Evolutionary conservation across 2,113 vertebrate species (phyloP).

Genomic region (Pseudorasbora parva): DNA sequence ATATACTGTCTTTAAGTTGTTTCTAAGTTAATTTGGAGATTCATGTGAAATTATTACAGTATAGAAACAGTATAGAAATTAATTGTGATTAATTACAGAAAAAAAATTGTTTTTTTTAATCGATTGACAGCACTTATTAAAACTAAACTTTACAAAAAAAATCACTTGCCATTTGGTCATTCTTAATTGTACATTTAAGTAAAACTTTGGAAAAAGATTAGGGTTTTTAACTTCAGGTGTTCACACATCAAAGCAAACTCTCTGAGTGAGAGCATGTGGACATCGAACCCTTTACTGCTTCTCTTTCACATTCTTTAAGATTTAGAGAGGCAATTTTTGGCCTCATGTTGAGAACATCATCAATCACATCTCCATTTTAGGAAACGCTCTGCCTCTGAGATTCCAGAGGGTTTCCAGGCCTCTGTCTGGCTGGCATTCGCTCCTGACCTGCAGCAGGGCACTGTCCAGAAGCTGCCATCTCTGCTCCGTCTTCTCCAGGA

Average conservation of each 20-base stretch:
- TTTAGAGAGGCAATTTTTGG: constrained; percentile 36
- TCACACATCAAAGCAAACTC: constrained; percentile 10
- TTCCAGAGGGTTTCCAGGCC: constrained; percentile 18
- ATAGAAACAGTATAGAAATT: too few relatives aligned
- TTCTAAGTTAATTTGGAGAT: too few relatives aligned
- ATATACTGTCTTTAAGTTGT: too few relatives aligned
- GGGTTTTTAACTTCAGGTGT: neutral
- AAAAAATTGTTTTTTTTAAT: too few relatives aligned
- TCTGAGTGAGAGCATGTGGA: neutral
- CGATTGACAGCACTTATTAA: too few relatives aligned
- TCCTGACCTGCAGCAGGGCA: constrained; percentile 89
- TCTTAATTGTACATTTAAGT: neutral
- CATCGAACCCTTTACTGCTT: constrained; percentile 1
- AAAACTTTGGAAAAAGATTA: neutral
- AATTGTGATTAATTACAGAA: too few relatives aligned
- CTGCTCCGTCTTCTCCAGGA: constrained; percentile 88
- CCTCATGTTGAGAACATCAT: constrained; percentile 43
- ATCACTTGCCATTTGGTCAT: neutral
- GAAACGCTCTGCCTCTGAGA: constrained; percentile 19
- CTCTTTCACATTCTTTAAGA: constrained; percentile 44
- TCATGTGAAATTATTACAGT: too few relatives aligned
- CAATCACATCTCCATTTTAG: constrained; percentile 50
- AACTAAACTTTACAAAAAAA: too few relatives aligned
- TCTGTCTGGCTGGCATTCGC: neutral
- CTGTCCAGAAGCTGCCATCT: constrained; percentile 90